Evolutionary conservation across 2,888 invertebrate species (phyloP).

Genomic region (Sarcophaga variegata): DNA sequence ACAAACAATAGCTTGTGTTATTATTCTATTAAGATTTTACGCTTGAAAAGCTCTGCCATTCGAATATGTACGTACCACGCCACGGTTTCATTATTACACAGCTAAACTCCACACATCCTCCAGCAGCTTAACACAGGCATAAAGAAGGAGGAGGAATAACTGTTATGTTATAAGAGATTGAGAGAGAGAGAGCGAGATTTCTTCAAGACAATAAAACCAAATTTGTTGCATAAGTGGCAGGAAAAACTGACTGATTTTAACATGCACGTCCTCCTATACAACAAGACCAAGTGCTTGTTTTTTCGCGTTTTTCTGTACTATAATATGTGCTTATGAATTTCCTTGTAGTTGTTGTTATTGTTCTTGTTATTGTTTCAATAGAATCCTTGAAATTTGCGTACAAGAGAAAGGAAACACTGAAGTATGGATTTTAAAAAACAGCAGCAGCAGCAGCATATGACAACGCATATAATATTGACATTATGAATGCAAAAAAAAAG

Average conservation of each 20-base stretch:
- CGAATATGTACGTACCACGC: conserved; percentile 68
- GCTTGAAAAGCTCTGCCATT: conserved; percentile 74
- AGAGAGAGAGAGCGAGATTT: neutral
- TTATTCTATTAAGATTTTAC: conserved; percentile 80
- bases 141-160: conserved; percentile 19
- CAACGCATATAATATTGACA: conserved; percentile 76
- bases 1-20: conserved; percentile 78
- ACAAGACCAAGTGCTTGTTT: neutral
- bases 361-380: conserved; percentile 23
- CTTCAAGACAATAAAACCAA: conserved; percentile 46
- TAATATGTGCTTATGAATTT: conserved; percentile 4
- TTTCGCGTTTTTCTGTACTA: neutral
- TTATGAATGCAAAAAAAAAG: conserved; percentile 66
- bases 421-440: neutral
- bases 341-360: neutral
- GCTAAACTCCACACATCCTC: conserved; percentile 40
- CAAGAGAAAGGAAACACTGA: neutral
- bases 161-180: conserved; percentile 39
- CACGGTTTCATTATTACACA: neutral
- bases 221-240: conserved; percentile 63
- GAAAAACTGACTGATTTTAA: conserved; percentile 47
- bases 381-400: conserved; percentile 48
- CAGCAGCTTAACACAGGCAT: conserved; percentile 72
- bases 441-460: conserved; percentile 57
- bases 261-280: neutral